Conservation (phyloP, 2,797 vertebrate species). For the Anguilla anguilla region DNA sequence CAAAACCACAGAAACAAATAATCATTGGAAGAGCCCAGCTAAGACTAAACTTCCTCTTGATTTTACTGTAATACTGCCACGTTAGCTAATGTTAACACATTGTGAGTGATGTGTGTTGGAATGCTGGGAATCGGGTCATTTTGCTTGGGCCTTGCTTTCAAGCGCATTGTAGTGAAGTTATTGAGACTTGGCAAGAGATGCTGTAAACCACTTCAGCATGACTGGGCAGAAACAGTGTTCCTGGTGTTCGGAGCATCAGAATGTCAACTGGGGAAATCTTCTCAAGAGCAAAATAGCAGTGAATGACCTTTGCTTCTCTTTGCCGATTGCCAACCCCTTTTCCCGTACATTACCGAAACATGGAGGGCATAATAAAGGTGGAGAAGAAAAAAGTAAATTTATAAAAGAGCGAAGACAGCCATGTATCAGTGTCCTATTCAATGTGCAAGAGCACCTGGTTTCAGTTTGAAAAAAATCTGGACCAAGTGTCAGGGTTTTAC, state of each 20-base stretch:
- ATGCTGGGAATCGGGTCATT: constrained; percentile 9
- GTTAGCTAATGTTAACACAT: background rate
- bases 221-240: background rate
- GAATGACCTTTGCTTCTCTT: background rate
- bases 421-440: background rate
- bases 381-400: background rate
- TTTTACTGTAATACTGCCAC: background rate
- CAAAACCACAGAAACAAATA: background rate
- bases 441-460: background rate
- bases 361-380: background rate
- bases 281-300: background rate
- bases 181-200: background rate
- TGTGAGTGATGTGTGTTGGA: background rate
- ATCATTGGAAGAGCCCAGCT: background rate
- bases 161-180: background rate
- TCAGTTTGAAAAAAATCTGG: background rate
- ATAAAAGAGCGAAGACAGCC: too few relatives aligned
- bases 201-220: background rate
- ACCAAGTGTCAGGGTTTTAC: background rate
- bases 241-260: background rate
- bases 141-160: background rate
- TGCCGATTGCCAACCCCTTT: background rate
- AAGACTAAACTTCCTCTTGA: background rate
- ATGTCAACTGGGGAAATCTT: background rate
- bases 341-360: background rate